phyloP scores from a whole-genome alignment of 2,888 invertebrate species.

The Athetis lepigone region DNA sequence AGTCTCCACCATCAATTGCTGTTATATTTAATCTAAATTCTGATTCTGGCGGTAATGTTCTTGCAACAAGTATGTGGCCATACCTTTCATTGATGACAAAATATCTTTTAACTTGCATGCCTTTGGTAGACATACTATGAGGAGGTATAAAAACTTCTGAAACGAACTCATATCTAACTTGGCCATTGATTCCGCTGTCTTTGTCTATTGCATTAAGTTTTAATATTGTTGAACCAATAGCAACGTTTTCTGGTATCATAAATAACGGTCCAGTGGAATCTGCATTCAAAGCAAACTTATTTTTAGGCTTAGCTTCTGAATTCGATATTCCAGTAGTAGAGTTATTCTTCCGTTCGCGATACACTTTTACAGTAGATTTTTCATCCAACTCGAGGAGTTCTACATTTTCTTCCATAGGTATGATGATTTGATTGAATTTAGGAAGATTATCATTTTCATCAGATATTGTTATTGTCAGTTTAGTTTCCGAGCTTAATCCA shows the following conservation, averaged over 20 bases:
- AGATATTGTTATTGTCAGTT: slow-evolving; percentile 92
- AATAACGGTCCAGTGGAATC: slow-evolving; percentile 91
- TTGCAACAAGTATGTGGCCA: slow-evolving; percentile 94
- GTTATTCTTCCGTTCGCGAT: slow-evolving; percentile 81
- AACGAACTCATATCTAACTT: slow-evolving; percentile 93
- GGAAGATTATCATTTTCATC: slow-evolving; percentile 96
- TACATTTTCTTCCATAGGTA: slow-evolving; percentile 92
- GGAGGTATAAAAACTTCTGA: slow-evolving; percentile 92
- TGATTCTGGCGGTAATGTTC: slow-evolving; percentile 93
- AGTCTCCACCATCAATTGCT: slow-evolving; percentile 94
- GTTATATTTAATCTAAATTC: slow-evolving; percentile 94
- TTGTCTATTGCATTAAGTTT: slow-evolving; percentile 93
- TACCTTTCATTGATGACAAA: slow-evolving; percentile 94
- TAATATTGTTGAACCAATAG: slow-evolving; percentile 92
- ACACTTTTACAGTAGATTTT: slow-evolving; percentile 85
- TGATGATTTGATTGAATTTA: slow-evolving; percentile 92
- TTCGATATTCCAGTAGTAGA: slow-evolving; percentile 74
- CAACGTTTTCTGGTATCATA: slow-evolving; percentile 93
- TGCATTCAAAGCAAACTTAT: slow-evolving; percentile 79
- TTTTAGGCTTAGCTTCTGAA: slow-evolving; percentile 79
- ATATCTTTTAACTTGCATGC: slow-evolving; percentile 91
- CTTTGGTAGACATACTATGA: slow-evolving; percentile 79
- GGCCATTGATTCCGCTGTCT: slow-evolving; percentile 93
- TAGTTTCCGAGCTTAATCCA: slow-evolving; percentile 93
- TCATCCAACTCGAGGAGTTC: slow-evolving; percentile 92